Conservation (phyloP, 2,113 vertebrate species). For the Gadus macrocephalus region DNA sequence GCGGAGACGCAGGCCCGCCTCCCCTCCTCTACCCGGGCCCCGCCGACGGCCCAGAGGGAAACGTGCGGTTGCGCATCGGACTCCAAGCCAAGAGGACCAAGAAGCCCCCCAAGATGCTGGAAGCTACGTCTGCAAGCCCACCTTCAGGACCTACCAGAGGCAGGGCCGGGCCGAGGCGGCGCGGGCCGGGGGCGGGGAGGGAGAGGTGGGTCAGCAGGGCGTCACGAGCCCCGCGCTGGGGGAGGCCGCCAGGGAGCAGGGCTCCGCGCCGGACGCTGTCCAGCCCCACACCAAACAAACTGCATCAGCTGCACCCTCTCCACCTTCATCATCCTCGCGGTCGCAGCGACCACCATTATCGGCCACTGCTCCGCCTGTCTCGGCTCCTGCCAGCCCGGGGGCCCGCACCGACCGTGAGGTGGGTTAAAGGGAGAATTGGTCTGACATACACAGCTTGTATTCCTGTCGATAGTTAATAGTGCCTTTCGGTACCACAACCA, state of each 20-base stretch:
- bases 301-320: conserved; percentile 45
- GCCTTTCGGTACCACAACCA: too few species aligned
- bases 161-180: conserved; percentile 49
- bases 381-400: conserved; percentile 40
- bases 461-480: too few species aligned
- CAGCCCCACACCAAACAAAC: conserved; percentile 58
- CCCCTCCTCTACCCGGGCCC: conserved; percentile 81
- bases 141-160: conserved; percentile 89
- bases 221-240: conserved; percentile 44
- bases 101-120: conserved; percentile 95
- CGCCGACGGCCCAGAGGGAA: conserved; percentile 85
- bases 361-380: conserved; percentile 31
- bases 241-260: conserved; percentile 49
- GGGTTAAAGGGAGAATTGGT: conserved; percentile 23
- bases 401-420: conserved; percentile 65
- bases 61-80: conserved; percentile 87
- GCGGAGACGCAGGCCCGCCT: conserved; percentile 60
- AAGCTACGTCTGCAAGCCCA: conserved; percentile 97
- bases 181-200: conserved; percentile 44
- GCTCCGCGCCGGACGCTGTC: conserved; percentile 44
- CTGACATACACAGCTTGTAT: neutral
- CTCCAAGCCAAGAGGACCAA: conserved; percentile 93
- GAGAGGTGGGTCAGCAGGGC: conserved; percentile 42
- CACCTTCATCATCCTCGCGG: conserved; percentile 29
- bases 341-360: conserved; percentile 39